Percentiles rank a stretch among this genome's conserved stretches.
Evolutionary conservation across 2,797 vertebrate species (phyloP).

Genomic region (Sebastes trivittatus): DNA sequence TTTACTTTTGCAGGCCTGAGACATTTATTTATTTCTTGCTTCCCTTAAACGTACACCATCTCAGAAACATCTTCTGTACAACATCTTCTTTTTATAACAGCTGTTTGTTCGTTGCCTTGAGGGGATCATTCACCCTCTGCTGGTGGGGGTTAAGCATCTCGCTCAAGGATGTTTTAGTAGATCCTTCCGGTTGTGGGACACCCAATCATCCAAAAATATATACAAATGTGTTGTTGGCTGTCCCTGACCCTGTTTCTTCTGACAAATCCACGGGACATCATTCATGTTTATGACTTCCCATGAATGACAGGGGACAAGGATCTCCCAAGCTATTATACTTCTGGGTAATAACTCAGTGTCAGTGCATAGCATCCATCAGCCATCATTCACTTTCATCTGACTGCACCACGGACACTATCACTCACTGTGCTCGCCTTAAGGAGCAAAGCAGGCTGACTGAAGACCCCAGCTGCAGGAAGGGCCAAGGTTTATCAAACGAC

Average conservation of each 20-base stretch:
- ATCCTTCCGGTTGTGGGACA: background rate
- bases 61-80: background rate
- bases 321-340: slow-evolving; percentile 42
- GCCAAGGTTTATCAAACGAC: slow-evolving; percentile 61
- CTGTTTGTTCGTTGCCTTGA: background rate
- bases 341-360: slow-evolving; percentile 45
- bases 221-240: background rate
- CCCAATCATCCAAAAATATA: slow-evolving; percentile 14
- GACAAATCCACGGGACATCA: slow-evolving; percentile 45
- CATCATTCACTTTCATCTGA: slow-evolving; percentile 43
- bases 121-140: slow-evolving; percentile 3
- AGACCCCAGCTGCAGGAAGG: slow-evolving; percentile 21
- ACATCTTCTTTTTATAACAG: background rate
- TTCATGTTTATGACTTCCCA: slow-evolving; percentile 47
- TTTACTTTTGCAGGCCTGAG: background rate
- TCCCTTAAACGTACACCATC: background rate
- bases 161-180: slow-evolving; percentile 33
- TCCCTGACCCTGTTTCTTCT: slow-evolving; percentile 56
- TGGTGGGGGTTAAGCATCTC: slow-evolving; percentile 19
- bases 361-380: slow-evolving; percentile 33
- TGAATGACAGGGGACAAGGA: slow-evolving; percentile 38
- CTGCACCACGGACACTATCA: slow-evolving; percentile 35
- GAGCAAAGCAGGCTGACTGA: slow-evolving; percentile 16
- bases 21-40: background rate
- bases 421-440: slow-evolving; percentile 30